phyloP scores from a whole-genome alignment of 2,888 invertebrate genomes.

The Trypoxylon attenuatum region DNA sequence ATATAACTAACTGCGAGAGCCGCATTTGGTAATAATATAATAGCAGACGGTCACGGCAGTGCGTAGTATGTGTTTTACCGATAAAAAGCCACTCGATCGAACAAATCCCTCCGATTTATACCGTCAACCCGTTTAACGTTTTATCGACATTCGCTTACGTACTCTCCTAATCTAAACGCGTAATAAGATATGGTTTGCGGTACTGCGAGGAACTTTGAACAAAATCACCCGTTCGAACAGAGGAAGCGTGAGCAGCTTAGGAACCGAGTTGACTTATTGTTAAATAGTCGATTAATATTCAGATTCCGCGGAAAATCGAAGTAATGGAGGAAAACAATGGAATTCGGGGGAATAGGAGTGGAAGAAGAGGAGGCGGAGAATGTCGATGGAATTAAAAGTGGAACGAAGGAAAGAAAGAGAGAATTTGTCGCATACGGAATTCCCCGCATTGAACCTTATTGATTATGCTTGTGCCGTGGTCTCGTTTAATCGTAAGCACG shows the following conservation, averaged over 20 bases:
- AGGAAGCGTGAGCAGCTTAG: slow-evolving; percentile 20
- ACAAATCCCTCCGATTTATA: background rate
- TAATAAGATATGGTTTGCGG: slow-evolving; percentile 49
- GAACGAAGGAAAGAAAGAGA: too few species aligned
- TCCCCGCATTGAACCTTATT: slow-evolving; percentile 42
- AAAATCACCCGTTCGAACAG: slow-evolving; percentile 4
- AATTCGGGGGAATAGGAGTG: too few species aligned
- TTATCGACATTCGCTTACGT: too few species aligned
- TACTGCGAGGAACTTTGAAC: slow-evolving; percentile 47
- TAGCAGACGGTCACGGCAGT: slow-evolving; percentile 26
- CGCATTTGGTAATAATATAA: slow-evolving; percentile 33
- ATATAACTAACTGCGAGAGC: slow-evolving; percentile 29
- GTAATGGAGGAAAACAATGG: too few species aligned
- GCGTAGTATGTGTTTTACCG: slow-evolving; percentile 15
- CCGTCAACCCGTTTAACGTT: slow-evolving; percentile 11
- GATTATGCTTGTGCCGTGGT: slow-evolving; percentile 36
- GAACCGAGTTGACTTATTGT: slow-evolving; percentile 34
- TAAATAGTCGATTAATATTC: too few species aligned
- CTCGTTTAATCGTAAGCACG: slow-evolving; percentile 37
- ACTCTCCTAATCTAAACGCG: slow-evolving; percentile 36
- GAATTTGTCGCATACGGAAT: too few species aligned
- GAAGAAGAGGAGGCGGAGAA: background rate
- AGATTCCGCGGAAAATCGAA: too few species aligned
- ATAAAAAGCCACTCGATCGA: slow-evolving; percentile 9
- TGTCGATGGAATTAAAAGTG: too few species aligned